Base-by-base conservation (phyloP, 2,113 vertebrate genomes). In the Picathartes gymnocephalus region DNA sequence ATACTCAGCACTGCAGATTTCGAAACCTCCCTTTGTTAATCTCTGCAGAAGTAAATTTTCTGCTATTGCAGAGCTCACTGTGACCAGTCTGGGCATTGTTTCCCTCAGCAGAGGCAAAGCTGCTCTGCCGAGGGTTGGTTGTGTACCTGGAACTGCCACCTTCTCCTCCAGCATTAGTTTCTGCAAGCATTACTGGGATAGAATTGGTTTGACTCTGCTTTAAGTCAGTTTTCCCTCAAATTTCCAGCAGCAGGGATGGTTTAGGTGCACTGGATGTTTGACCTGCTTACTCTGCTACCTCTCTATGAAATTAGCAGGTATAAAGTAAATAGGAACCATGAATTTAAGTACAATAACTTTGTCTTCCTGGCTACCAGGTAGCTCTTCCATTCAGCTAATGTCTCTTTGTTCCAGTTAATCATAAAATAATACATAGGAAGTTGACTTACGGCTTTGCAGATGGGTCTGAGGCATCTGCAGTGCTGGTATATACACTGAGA, bases 11-110 rank as follows among this genome's bases (percentile, higher is more conserved):
- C 86, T 72, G 84, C 65, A 56, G 82, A 86, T 94, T 95, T 96
- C 87, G 87, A 97, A 97, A 96, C 80, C 82, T 95, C 86, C 89
- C 72, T 97, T 95, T 95, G 92, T 95, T 95, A 92, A 95, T 97
- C 89, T 81, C 87, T 95, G 88, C 87, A 93, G 88, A 96, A 96
- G 90, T 83, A 86, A 88, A 95, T 93, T 97, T 94, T 90, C 79
- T 96, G 94, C 88, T 92, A 71, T 96, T 93, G 94, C 90, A 90
- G 54, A 83, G 88, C 88, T 96, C 57, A 27, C 76, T 95, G 88
- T 86, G 91, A 88, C 70, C 6, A 28, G 60, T 83, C 58, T 86
- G 44, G 3, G 53, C 77, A 65, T 88, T 92, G 90, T 92, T 92
- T 70, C 58, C 48, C 69, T 76, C 72, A 22, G 80, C 0, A 0